Evolutionary conservation across 2,888 invertebrate genomes (phyloP).

Genomic region (Drosophila eohydei): DNA sequence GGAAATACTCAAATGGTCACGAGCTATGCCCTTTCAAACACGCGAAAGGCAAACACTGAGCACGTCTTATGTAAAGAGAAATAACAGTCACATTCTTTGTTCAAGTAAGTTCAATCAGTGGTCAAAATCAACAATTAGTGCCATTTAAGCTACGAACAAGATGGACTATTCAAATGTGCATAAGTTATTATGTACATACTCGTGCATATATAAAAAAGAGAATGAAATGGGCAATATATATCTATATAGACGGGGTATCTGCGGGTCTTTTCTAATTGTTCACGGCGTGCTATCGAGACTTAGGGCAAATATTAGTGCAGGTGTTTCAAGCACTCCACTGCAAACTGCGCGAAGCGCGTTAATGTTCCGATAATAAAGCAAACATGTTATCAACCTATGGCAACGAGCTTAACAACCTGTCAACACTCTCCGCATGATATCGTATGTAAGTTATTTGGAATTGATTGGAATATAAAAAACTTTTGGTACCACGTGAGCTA

Average conservation of each 20-base stretch:
- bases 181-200: not conserved
- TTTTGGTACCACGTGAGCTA: not conserved
- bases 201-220: not conserved
- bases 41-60: slow-evolving; percentile 1
- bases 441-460: slow-evolving; percentile 13
- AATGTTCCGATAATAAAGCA: slow-evolving; percentile 14
- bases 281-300: not conserved
- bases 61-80: slow-evolving; percentile 15
- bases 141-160: slow-evolving; percentile 48
- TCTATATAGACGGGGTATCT: not conserved
- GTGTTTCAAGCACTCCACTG: slow-evolving; percentile 20
- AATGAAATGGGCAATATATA: not conserved
- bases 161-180: slow-evolving; percentile 17
- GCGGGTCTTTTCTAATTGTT: not conserved
- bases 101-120: slow-evolving; percentile 33
- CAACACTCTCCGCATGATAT: slow-evolving; percentile 18
- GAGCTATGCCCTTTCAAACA: not conserved
- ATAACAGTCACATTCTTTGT: slow-evolving; percentile 56
- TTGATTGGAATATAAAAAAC: not conserved
- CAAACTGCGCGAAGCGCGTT: slow-evolving; percentile 13
- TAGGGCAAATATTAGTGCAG: slow-evolving; percentile 57
- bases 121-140: slow-evolving; percentile 42
- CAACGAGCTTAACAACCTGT: slow-evolving; percentile 10
- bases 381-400: slow-evolving; percentile 4
- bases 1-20: not conserved